Evolutionary conservation across 2,797 vertebrate genomes (phyloP).

Genomic region (Lagorchestes hirsutus): DNA sequence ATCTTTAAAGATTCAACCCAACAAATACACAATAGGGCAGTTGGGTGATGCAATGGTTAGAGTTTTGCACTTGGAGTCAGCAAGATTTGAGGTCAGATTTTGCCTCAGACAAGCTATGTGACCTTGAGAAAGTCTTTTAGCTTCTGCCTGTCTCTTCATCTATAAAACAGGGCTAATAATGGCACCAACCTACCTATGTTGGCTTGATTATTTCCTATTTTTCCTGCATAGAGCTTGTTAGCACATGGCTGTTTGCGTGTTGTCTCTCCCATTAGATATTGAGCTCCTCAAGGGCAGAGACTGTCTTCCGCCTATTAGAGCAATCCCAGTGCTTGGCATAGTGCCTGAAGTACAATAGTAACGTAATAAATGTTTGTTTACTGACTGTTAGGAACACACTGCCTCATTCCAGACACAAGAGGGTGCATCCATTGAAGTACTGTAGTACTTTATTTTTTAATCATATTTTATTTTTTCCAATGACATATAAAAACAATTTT

Average conservation of each 20-base stretch:
- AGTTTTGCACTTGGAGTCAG: too few relatives aligned
- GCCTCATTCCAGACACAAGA: not conserved
- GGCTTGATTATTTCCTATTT: not conserved
- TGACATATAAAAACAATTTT: not conserved
- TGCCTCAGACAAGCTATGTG: too few relatives aligned
- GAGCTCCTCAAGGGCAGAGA: not conserved
- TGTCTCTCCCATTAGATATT: not conserved
- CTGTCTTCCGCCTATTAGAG: not conserved
- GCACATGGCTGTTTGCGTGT: not conserved
- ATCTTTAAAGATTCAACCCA: not conserved
- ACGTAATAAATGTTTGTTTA: not conserved
- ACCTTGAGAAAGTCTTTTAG: too few relatives aligned
- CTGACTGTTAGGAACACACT: not conserved
- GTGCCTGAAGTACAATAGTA: not conserved
- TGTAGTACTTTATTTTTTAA: too few relatives aligned
- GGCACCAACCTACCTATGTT: not conserved
- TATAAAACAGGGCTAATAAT: not conserved
- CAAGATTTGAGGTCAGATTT: too few relatives aligned
- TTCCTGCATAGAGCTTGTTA: not conserved
- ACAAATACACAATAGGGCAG: not conserved
- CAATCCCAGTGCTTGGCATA: not conserved
- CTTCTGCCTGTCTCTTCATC: too few relatives aligned
- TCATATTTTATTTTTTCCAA: not conserved
- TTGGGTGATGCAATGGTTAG: not conserved
- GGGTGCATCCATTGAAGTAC: not conserved